Evolutionary conservation across 2,113 vertebrate species (phyloP).

Genomic region (Xiphophorus couchianus): DNA sequence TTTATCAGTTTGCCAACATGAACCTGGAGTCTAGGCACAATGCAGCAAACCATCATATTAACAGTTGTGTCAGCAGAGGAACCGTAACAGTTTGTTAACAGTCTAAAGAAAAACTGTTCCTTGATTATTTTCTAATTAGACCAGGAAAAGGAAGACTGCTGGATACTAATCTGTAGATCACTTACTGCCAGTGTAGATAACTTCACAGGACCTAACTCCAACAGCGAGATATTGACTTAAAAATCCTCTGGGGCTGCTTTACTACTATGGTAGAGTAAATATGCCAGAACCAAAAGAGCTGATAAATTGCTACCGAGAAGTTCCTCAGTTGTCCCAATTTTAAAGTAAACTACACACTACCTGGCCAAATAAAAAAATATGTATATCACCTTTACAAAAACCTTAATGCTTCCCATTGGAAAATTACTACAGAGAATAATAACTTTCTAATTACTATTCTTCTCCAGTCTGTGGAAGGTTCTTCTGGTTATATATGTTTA

Average conservation of each 20-base stretch:
- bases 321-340: constrained; percentile 49
- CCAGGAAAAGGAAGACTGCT: constrained; percentile 20
- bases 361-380: neutral
- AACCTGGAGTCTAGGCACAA: constrained; percentile 40
- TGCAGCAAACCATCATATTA: constrained; percentile 36
- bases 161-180: constrained; percentile 50
- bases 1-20: constrained; percentile 31
- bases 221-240: constrained; percentile 57
- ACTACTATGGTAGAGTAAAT: constrained; percentile 42
- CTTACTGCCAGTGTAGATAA: constrained; percentile 48
- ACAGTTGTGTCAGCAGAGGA: constrained; percentile 44
- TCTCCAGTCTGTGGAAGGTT: neutral
- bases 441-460: neutral
- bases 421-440: neutral
- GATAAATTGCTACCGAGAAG: constrained; percentile 43
- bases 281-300: constrained; percentile 57
- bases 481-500: neutral
- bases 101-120: constrained; percentile 47
- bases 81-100: constrained; percentile 51
- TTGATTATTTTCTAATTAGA: constrained; percentile 72
- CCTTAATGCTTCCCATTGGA: no score
- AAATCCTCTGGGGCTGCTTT: constrained; percentile 41
- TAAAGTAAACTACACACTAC: constrained; percentile 23
- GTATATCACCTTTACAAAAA: neutral
- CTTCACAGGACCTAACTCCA: constrained; percentile 43